phyloP scores from a whole-genome alignment of 2,113 vertebrate genomes.

The Taxidea taxus region DNA sequence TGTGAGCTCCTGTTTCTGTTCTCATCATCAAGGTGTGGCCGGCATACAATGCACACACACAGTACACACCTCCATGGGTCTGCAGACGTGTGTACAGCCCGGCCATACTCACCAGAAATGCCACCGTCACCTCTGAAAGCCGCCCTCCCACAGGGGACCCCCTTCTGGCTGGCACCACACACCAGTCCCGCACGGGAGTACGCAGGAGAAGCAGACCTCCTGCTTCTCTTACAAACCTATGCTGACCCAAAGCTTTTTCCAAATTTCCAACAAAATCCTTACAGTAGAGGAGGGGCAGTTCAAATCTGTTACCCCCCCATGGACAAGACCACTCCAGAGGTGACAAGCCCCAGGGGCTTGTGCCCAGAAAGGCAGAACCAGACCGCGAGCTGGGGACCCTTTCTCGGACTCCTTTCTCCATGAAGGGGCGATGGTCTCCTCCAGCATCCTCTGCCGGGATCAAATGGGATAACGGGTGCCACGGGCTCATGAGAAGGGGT shows the following conservation, averaged over 20 bases:
- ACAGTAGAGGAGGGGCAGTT: neutral
- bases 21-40: neutral
- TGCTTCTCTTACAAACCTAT: neutral
- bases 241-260: neutral
- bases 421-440: too few relatives aligned
- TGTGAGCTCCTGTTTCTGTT: neutral
- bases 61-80: neutral
- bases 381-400: neutral
- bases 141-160: neutral
- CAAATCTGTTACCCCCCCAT: neutral
- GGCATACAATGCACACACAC: accelerated
- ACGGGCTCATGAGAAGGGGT: neutral
- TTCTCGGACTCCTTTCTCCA: neutral
- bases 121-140: neutral
- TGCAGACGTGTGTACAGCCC: accelerated
- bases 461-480: neutral
- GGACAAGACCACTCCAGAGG: neutral
- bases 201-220: neutral
- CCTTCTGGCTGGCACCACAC: accelerated
- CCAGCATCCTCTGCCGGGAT: neutral
- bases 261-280: neutral
- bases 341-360: neutral
- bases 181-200: neutral
- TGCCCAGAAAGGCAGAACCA: neutral
- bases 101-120: neutral